Percentiles rank a stretch among this genome's conserved stretches.
phyloP scores from a whole-genome alignment of 2,113 vertebrate species.

The Pterocles gutturalis region DNA sequence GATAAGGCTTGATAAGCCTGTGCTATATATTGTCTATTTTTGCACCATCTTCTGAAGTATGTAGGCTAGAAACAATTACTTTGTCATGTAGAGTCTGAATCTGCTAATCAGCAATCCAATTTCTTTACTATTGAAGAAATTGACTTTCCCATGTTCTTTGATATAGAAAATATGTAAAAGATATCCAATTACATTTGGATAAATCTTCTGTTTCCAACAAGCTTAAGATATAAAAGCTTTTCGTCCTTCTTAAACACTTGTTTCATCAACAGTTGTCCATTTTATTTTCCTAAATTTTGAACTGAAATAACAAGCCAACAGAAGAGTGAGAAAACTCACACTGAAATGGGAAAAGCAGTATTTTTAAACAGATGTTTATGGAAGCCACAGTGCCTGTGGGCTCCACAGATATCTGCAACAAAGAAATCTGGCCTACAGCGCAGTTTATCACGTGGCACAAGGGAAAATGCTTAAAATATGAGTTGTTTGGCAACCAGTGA shows the following conservation, averaged over 20 bases:
- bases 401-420: constrained; percentile 10
- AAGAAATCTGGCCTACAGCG: not conserved
- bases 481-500: constrained; percentile 57
- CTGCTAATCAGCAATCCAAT: not conserved
- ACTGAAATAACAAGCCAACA: not conserved
- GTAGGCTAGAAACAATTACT: not conserved
- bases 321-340: not conserved
- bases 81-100: not conserved
- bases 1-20: not conserved
- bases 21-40: not conserved
- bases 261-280: not conserved
- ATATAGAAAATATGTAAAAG: not conserved
- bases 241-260: not conserved
- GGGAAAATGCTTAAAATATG: constrained; percentile 57
- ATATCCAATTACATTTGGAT: not conserved
- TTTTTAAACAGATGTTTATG: constrained; percentile 27
- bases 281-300: not conserved
- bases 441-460: constrained; percentile 20
- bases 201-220: not conserved
- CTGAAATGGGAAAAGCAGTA: not conserved
- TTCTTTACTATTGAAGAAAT: not conserved
- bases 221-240: not conserved
- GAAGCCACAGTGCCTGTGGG: not conserved
- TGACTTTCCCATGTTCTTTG: not conserved
- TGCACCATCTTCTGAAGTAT: not conserved